These are phyloP conservation scores for Tarsius wallacei DNA, from an alignment of 2,797 vertebrate genomes.

Conservation along the genomic window DNA sequence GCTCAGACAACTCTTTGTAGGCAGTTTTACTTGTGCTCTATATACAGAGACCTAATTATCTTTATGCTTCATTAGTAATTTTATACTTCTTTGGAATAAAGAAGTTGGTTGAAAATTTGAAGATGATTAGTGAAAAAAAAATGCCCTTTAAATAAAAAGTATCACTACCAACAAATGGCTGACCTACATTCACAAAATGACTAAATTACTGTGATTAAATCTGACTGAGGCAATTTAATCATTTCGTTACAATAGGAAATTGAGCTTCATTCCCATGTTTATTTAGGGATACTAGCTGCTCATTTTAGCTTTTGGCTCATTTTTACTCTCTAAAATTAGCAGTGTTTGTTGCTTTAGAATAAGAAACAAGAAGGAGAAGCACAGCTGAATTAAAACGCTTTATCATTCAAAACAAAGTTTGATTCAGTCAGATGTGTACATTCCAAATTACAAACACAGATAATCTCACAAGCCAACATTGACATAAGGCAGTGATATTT, in stretches of 20 bases:
- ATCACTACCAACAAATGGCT: conserved; percentile 37
- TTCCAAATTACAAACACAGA: background rate
- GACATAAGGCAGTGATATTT: background rate
- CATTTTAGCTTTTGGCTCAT: conserved; percentile 44
- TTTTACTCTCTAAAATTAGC: conserved; percentile 55
- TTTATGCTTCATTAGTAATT: conserved; percentile 73
- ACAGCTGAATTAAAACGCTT: background rate
- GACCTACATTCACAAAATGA: conserved; percentile 75
- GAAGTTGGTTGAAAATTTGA: conserved; percentile 48
- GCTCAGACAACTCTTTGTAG: background rate
- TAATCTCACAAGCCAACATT: background rate
- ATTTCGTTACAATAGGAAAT: conserved; percentile 76
- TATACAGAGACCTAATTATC: conserved; percentile 56
- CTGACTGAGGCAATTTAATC: conserved; percentile 60
- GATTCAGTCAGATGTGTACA: background rate
- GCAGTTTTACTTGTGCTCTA: background rate
- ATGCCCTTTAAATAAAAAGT: conserved; percentile 63
- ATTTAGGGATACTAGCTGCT: background rate
- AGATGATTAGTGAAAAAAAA: conserved; percentile 72
- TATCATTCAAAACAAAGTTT: background rate
- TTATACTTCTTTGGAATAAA: conserved; percentile 61
- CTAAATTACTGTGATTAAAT: conserved; percentile 79
- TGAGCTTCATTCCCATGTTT: background rate
- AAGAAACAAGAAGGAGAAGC: background rate
- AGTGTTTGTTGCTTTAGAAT: conserved; percentile 2